These are phyloP conservation scores for Acanthurus lineatus DNA, from an alignment of 2,797 vertebrate species.

Conservation along the genomic window DNA sequence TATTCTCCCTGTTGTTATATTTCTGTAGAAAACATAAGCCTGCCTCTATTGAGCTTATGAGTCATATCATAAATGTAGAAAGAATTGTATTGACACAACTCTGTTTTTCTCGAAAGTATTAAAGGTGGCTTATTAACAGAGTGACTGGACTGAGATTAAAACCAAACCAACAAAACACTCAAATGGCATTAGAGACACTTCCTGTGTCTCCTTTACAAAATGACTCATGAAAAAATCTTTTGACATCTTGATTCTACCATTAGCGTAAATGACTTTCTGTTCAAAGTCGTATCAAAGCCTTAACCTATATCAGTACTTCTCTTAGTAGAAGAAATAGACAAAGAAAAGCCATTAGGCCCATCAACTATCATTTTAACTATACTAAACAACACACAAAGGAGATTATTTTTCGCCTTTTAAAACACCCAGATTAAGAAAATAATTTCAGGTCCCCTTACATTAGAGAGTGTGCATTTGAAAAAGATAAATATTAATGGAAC, in stretches of 20 bases:
- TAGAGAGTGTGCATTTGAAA: slow-evolving; percentile 19
- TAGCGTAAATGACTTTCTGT: background rate
- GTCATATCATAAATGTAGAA: background rate
- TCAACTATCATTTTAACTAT: slow-evolving; percentile 18
- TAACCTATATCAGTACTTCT: slow-evolving; percentile 46
- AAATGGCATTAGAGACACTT: background rate
- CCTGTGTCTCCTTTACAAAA: slow-evolving; percentile 23
- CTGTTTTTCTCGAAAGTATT: too few species aligned
- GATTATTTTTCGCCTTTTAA: slow-evolving; percentile 16
- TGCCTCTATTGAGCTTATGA: background rate
- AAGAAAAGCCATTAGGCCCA: slow-evolving; percentile 56
- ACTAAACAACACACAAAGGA: slow-evolving; percentile 24
- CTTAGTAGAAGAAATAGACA: slow-evolving; percentile 43
- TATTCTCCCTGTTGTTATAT: too few species aligned
- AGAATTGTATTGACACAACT: too few species aligned
- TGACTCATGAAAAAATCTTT: slow-evolving; percentile 21
- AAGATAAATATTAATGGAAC: slow-evolving; percentile 49
- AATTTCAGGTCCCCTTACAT: slow-evolving; percentile 31
- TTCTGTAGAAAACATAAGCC: too few species aligned
- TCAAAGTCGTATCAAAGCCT: slow-evolving; percentile 10
- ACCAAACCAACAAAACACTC: slow-evolving; percentile 13
- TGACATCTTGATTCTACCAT: slow-evolving; percentile 15
- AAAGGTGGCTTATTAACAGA: too few species aligned
- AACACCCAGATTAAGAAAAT: slow-evolving; percentile 11
- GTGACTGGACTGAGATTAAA: background rate